Conservation (phyloP, 2,797 vertebrate genomes). For the Nasua narica region DNA sequence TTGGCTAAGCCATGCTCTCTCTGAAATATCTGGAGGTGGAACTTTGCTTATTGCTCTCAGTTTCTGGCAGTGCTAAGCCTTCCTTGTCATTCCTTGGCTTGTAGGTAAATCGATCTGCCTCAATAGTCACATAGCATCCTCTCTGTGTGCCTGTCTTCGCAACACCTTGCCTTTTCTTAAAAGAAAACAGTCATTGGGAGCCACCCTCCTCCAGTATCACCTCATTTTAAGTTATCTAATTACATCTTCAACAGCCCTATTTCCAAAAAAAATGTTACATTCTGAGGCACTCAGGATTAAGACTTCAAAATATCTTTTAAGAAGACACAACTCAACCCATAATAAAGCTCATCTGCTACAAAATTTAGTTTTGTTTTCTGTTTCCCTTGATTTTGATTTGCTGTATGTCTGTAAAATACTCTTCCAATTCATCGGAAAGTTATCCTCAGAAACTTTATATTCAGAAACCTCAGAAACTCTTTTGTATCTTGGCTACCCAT, state of each 20-base stretch:
- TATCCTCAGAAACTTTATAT: neutral
- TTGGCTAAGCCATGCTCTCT: neutral
- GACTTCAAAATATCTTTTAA: neutral
- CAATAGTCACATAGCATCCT: neutral
- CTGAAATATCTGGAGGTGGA: neutral
- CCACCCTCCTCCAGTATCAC: neutral
- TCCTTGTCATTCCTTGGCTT: neutral
- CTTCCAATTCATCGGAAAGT: neutral
- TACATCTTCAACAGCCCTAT: neutral
- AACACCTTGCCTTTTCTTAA: neutral
- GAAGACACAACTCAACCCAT: neutral
- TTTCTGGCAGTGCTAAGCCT: neutral
- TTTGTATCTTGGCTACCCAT: neutral
- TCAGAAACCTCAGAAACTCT: neutral
- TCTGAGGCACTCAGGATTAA: neutral
- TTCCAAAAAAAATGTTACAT: neutral
- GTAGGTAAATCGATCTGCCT: rapidly evolving
- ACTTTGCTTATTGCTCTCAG: neutral
- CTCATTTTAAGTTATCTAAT: neutral
- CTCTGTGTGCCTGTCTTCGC: neutral
- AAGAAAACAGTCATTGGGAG: neutral
- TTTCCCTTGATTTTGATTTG: neutral
- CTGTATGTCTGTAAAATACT: neutral
- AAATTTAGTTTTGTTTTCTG: neutral
- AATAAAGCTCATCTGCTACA: neutral